A percentile compares a stretch with the other conserved stretches of the same genome.
Conservation (phyloP, 2,888 invertebrate genomes). For the Aphodius sticticus region DNA sequence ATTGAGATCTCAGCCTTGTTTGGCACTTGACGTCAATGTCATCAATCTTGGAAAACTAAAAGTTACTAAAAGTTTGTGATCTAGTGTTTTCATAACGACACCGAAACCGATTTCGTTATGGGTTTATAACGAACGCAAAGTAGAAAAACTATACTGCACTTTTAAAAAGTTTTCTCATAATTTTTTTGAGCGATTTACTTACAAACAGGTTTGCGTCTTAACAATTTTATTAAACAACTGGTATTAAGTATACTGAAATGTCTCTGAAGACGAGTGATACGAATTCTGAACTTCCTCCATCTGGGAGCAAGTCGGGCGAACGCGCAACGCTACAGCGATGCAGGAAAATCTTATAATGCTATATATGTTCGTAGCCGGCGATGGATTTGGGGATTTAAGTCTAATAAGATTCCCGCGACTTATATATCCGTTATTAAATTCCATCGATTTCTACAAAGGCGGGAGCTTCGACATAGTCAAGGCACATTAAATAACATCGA, state of each 20-base stretch:
- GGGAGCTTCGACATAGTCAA: neutral
- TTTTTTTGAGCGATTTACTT: no score
- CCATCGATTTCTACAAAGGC: slow-evolving; percentile 21
- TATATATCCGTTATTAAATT: slow-evolving; percentile 24
- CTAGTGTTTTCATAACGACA: no score
- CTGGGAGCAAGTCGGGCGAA: neutral
- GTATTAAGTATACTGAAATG: neutral
- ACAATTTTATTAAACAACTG: no score
- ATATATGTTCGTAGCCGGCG: neutral
- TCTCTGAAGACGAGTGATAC: neutral
- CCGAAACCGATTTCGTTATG: no score
- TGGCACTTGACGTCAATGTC: no score
- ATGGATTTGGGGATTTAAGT: slow-evolving; percentile 12
- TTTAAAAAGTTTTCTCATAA: no score
- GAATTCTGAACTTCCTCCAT: neutral
- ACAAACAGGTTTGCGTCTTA: no score
- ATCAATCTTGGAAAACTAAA: no score
- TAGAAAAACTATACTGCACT: no score
- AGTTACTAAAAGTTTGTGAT: no score
- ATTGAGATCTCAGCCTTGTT: no score
- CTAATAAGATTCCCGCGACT: slow-evolving; percentile 15
- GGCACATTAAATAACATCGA: neutral
- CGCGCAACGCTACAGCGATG: neutral
- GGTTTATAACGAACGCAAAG: no score
- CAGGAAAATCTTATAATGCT: slow-evolving; percentile 21